phyloP scores from a whole-genome alignment of 1,140 invertebrate species.

The Drosophila parabipectinata region DNA sequence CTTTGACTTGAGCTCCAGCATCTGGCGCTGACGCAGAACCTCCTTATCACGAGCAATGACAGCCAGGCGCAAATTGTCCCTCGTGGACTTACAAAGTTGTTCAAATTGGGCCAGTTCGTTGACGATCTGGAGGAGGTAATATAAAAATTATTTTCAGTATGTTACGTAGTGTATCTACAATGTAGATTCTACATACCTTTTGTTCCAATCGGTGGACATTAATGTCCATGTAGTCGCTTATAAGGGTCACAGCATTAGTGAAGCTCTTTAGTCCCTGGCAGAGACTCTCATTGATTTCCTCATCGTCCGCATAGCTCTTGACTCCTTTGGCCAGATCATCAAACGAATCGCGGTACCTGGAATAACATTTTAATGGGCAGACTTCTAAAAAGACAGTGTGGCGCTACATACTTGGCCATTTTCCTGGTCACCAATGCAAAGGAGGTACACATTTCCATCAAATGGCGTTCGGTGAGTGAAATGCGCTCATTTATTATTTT shows the following conservation, averaged over 20 bases:
- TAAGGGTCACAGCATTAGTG: constrained; percentile 87
- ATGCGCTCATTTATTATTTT: constrained; percentile 89
- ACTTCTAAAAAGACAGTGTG: neutral
- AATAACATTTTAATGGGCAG: constrained; percentile 1
- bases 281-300: constrained; percentile 89
- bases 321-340: constrained; percentile 89
- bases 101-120: constrained; percentile 89
- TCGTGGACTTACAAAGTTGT: constrained; percentile 88
- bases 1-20: constrained; percentile 76
- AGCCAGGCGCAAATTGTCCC: constrained; percentile 89
- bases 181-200: constrained; percentile 86
- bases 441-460: constrained; percentile 88
- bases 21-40: constrained; percentile 86
- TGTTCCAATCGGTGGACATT: constrained; percentile 89
- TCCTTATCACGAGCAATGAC: constrained; percentile 89
- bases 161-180: constrained; percentile 60
- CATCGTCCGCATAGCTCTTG: constrained; percentile 87
- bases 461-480: constrained; percentile 87
- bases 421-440: constrained; percentile 89
- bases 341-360: constrained; percentile 88
- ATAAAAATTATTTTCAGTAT: too few relatives aligned
- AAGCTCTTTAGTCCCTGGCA: constrained; percentile 87
- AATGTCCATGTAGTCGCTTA: constrained; percentile 89
- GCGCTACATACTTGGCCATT: constrained; percentile 86
- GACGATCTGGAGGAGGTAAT: constrained; percentile 53